A percentile compares a stretch with the other conserved stretches of the same genome.
phyloP scores from a whole-genome alignment of 2,113 vertebrate species.

The Eublepharis macularius region DNA sequence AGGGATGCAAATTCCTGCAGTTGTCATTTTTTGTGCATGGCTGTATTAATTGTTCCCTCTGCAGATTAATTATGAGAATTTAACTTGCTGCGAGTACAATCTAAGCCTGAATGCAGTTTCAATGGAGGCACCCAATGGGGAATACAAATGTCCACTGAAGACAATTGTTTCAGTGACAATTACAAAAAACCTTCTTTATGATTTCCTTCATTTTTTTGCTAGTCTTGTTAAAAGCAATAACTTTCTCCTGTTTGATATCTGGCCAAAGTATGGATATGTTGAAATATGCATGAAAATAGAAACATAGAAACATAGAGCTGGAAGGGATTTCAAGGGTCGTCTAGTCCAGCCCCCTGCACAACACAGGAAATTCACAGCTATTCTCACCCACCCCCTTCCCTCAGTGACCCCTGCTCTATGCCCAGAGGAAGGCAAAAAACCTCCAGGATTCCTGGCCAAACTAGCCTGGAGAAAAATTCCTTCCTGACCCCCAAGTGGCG shows the following conservation, averaged over 20 bases:
- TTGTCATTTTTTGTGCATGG: too few species aligned
- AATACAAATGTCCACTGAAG: neutral
- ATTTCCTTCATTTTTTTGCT: neutral
- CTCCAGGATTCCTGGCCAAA: too few species aligned
- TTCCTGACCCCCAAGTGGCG: too few species aligned
- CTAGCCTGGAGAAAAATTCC: too few species aligned
- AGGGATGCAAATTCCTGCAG: too few species aligned
- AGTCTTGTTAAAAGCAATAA: neutral
- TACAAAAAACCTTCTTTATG: neutral
- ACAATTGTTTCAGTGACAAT: neutral
- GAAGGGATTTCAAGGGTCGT: too few species aligned
- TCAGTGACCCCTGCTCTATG: too few species aligned
- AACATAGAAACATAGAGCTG: too few species aligned
- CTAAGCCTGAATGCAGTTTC: neutral
- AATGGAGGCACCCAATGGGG: neutral
- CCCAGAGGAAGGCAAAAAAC: too few species aligned
- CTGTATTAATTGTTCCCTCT: neutral
- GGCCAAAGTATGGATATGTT: neutral
- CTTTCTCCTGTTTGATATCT: neutral
- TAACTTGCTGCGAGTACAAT: neutral
- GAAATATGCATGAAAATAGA: neutral
- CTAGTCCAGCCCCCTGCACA: too few species aligned
- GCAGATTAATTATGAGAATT: neutral
- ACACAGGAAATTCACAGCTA: too few species aligned
- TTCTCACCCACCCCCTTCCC: too few species aligned